These are phyloP conservation scores for Aphelenchoides avenae DNA, from an alignment of 1,140 invertebrate genomes.

Conservation along the genomic window DNA sequence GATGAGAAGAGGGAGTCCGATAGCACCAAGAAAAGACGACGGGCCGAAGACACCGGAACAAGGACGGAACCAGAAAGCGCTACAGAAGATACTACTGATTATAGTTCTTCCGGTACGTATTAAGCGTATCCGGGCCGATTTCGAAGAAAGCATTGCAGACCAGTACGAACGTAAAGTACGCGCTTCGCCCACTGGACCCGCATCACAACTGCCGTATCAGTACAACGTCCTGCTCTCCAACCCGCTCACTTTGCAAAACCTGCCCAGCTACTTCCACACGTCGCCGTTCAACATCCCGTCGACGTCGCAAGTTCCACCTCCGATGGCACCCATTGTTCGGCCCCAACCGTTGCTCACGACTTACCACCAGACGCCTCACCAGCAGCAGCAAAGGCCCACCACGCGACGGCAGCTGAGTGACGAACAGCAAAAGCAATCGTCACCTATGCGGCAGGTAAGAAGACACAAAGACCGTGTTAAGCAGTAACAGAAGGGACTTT, in stretches of 20 bases:
- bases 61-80: slow-evolving; percentile 43
- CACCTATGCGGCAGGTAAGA: not conserved
- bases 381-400: too few relatives aligned
- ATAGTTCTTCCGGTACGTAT: slow-evolving; percentile 15
- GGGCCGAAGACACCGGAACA: slow-evolving; percentile 33
- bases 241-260: slow-evolving; percentile 7
- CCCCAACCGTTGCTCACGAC: not conserved
- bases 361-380: not conserved
- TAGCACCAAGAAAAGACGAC: slow-evolving; percentile 12
- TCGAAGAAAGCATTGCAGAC: not conserved
- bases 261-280: slow-evolving; percentile 12
- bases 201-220: too few relatives aligned
- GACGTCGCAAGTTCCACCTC: not conserved
- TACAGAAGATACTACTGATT: slow-evolving; percentile 49
- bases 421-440: not conserved
- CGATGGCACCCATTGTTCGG: not conserved
- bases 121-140: not conserved
- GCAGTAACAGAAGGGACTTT: too few relatives aligned
- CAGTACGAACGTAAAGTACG: too few relatives aligned
- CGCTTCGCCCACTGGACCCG: too few relatives aligned
- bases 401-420: too few relatives aligned
- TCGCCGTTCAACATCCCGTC: slow-evolving; percentile 2
- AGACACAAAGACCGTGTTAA: not conserved
- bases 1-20: slow-evolving; percentile 1
- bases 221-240: slow-evolving; percentile 15